Conservation (phyloP, 2,113 vertebrate species). For the Saccopteryx leptura region DNA sequence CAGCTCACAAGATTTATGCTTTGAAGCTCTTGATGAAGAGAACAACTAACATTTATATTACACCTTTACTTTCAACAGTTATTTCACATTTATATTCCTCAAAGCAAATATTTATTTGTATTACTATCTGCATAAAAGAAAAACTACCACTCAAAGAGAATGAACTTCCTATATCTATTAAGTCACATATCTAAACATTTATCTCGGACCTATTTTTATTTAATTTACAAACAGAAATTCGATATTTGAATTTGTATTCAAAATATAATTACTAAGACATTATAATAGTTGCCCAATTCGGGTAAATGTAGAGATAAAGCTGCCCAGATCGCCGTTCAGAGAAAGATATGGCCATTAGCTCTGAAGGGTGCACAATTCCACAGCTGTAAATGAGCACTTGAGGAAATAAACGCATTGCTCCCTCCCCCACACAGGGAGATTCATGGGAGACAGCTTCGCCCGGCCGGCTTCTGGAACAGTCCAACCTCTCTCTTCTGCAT, state of each 20-base stretch:
- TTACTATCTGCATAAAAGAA: neutral
- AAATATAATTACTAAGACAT: neutral
- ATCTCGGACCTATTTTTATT: neutral
- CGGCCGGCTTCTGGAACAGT: too few species aligned
- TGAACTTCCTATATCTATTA: neutral
- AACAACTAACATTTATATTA: neutral
- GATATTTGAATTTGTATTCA: neutral
- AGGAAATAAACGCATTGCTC: neutral
- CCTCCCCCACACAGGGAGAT: neutral
- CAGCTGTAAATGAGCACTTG: neutral
- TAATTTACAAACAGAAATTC: neutral
- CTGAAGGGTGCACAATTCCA: neutral
- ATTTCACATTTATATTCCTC: neutral
- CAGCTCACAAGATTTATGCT: neutral
- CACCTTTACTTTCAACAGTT: neutral
- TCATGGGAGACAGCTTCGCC: neutral
- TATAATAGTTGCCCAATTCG: neutral
- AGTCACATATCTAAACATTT: neutral
- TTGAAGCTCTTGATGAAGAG: neutral
- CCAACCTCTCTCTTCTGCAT: neutral
- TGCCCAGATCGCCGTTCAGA: neutral
- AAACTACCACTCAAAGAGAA: neutral
- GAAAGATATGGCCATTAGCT: neutral
- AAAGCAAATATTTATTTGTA: neutral
- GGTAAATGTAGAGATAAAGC: neutral